Evolutionary conservation across 1,140 invertebrate genomes (phyloP), one percentile per base, ranked within the genome.

Genomic region (Trichonephila inaurata): DNA sequence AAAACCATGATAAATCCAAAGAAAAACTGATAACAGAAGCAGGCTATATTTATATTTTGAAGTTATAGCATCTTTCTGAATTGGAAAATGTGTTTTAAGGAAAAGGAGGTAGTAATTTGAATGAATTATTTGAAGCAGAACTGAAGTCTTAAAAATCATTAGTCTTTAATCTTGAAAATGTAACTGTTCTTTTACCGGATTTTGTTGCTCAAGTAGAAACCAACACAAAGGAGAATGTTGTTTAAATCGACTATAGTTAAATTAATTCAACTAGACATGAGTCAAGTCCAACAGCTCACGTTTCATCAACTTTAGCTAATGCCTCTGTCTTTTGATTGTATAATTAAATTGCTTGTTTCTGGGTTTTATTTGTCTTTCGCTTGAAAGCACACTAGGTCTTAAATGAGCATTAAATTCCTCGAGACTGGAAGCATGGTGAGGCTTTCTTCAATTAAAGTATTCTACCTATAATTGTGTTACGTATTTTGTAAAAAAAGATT

Each of bases 271-370:
- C 33, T 16, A 77, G 72, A 77, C 72, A 77, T 18, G 28, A 77
- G 72, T 33, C 72, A 77, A 77, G 72, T 77, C 72, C 28, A 77
- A 77, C 72, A 33, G 18, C 18, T 77, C 72, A 77, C 72, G 33
- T 77, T 77, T 77, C 72, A 77, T 77, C 72, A 77, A 77, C 28
- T 77, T 77, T 77, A 77, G 18, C 72, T 77, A 77, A 77, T 77
- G 72, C 33, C 18, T 40, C 28, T 77, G 28, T 28, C 28, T 77
- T 72, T 77, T 77, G 28, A 33, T 77, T 77, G 72, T 77, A 40
- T 40, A 77, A 77, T 77, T 77, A 77, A 77, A 77, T 77, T 28
- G 33, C 72, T 77, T 77, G 33, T 40, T 77, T 1, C 28, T 14
- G 6, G 66, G 28, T 40, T 77, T 77, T 40, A 77, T 77, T 77